A percentile compares a stretch with the other conserved stretches of the same genome.
Evolutionary conservation across 2,113 vertebrate species (phyloP).

Genomic region (Anarrhichthys ocellatus): DNA sequence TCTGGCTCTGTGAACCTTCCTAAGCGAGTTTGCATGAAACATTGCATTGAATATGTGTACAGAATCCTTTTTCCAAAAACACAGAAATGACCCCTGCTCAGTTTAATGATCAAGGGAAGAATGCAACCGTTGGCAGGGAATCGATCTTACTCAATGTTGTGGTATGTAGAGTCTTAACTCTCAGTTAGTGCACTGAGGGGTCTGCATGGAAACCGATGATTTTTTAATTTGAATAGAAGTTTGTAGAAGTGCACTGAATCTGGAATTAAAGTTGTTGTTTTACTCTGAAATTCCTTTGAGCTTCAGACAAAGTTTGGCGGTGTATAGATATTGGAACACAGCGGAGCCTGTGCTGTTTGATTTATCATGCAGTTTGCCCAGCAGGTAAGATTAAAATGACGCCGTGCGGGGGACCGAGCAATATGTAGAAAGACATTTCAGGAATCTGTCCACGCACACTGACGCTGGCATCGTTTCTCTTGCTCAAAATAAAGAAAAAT

Average conservation of each 20-base stretch:
- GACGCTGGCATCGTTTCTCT: slow-evolving; percentile 14
- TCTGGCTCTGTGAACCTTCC: neutral
- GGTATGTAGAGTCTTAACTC: slow-evolving; percentile 26
- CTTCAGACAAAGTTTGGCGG: neutral
- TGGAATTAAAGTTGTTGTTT: neutral
- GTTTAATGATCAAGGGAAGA: slow-evolving; percentile 35
- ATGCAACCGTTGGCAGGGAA: slow-evolving; percentile 17
- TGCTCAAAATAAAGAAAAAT: slow-evolving; percentile 31
- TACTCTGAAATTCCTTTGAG: neutral
- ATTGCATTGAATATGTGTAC: neutral
- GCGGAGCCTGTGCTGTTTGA: neutral
- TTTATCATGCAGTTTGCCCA: neutral
- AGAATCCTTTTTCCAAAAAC: neutral
- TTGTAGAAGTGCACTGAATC: neutral
- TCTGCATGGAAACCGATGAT: neutral
- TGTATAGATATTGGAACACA: neutral
- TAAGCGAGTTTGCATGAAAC: neutral
- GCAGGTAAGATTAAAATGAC: neutral
- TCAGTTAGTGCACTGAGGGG: neutral
- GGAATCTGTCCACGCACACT: neutral
- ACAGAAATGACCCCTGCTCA: slow-evolving; percentile 5
- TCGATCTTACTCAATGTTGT: slow-evolving; percentile 14
- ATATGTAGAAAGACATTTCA: neutral
- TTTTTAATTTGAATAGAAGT: neutral
- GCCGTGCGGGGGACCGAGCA: neutral